Percentiles rank a stretch among this genome's conserved stretches.
These are phyloP conservation scores for Spizaetus ornatus DNA, from an alignment of 2,113 vertebrate species.

Conservation along the genomic window DNA sequence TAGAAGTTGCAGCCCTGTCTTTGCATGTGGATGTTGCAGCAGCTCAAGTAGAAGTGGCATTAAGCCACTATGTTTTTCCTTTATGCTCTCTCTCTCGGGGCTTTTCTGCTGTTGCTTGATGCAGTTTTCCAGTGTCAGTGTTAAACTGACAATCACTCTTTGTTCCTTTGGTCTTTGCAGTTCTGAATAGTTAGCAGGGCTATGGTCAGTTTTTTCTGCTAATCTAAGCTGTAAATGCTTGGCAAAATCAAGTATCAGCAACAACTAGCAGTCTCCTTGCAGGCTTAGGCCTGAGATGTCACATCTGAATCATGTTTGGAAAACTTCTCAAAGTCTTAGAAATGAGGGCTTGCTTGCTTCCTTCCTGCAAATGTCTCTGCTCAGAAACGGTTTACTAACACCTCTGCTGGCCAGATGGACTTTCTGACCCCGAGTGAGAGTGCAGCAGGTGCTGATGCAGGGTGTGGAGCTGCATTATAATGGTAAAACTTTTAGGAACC, in stretches of 20 bases:
- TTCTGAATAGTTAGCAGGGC: slow-evolving; percentile 14
- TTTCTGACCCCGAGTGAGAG: not conserved
- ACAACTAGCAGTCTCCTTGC: not conserved
- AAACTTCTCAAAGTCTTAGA: not conserved
- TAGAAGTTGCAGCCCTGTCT: not conserved
- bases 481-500: not conserved
- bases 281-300: not conserved
- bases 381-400: not conserved
- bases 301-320: not conserved
- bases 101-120: not conserved
- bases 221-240: slow-evolving; percentile 36
- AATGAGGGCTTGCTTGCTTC: not conserved
- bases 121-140: slow-evolving; percentile 19
- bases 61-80: not conserved
- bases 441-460: not conserved
- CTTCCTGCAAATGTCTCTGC: not conserved
- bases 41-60: not conserved
- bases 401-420: not conserved
- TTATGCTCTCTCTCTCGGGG: not conserved
- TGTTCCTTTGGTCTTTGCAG: slow-evolving; percentile 35
- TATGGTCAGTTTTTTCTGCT: slow-evolving; percentile 9
- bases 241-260: not conserved
- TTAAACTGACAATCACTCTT: slow-evolving; percentile 38
- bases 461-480: not conserved
- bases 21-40: not conserved